A percentile compares a stretch with the other conserved stretches of the same genome.
phyloP scores from a whole-genome alignment of 2,888 invertebrate species.

The Phaedon cochleariae region DNA sequence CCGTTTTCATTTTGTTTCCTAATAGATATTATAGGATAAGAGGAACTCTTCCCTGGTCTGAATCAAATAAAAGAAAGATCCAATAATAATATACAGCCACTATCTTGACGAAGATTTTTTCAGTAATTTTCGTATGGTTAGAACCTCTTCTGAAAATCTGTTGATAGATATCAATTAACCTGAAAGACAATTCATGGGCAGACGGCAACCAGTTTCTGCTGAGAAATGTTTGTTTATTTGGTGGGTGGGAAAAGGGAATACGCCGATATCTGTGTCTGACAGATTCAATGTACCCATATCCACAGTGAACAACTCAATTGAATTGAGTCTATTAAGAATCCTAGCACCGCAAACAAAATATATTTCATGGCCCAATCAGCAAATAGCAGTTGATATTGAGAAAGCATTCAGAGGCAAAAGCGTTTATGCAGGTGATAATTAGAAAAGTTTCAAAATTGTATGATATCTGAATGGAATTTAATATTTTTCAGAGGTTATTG shows the following conservation, averaged over 20 bases:
- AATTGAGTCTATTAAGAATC: constrained; percentile 12
- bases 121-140: constrained; percentile 15
- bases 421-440: neutral
- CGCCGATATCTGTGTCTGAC: constrained; percentile 24
- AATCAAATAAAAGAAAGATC: too few species aligned
- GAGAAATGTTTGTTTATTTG: constrained; percentile 19
- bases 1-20: too few species aligned
- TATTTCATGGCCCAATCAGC: constrained; percentile 23
- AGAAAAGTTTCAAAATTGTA: neutral
- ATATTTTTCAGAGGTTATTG: neutral
- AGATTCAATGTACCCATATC: constrained; percentile 27
- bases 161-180: neutral
- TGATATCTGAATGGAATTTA: neutral
- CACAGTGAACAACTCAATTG: constrained; percentile 18
- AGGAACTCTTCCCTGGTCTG: too few species aligned
- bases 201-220: constrained; percentile 2
- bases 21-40: too few species aligned
- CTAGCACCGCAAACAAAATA: constrained; percentile 7
- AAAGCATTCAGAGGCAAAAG: neutral
- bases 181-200: constrained; percentile 14
- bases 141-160: constrained; percentile 9
- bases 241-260: constrained; percentile 31
- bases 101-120: constrained; percentile 22
- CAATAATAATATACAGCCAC: too few species aligned
- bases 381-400: neutral